Base-by-base conservation (phyloP, 2,797 vertebrate genomes). In the Melanotaenia parkinsoni region DNA sequence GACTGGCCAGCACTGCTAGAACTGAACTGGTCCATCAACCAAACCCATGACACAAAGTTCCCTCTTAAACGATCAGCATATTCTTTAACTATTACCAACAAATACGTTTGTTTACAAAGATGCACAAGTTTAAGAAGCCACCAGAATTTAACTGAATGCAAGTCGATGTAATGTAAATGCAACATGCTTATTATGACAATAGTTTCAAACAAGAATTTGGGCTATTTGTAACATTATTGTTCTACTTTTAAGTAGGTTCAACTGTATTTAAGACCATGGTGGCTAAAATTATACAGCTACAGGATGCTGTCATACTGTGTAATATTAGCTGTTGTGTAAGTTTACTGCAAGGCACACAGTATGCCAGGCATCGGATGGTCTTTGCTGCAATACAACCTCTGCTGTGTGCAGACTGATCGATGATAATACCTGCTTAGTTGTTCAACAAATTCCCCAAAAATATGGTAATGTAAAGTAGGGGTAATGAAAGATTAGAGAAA, bases 1-100 rank as follows among this genome's bases (percentile, higher is more conserved):
- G 67, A 79, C 18, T 30, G 64, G 65, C 63, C 53, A 72, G 58
- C 77, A 71, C 60, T 70, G 37, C 63, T 28, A 38, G 30, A 76
- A 37, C 58, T 51, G 45, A 59, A 24, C 57, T 47, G 26, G 45
- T 70, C 70, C 62, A 22, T 26, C 73, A 68, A 54, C 35, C 63
- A 76, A 57, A 68, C 47, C 3, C 26, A 47, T 24, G 22, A 66
- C 22, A 54, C 20, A 38, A 1, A 45, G 3, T 26, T 63, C 18
- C 5, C 50, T 58, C 26, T 10, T 7, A 51, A 16, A 7, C 3
- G 43, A 67, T 40, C 6, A 45, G 43, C 58, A 61, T 10, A 68
- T 12, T 22, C 14, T 32, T 50, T 56, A 45, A 37, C 7, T 64
- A 58, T 40, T 33, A 40, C 47, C 3, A n/a, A 7, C 32, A 4